Conservation (phyloP, 2,888 invertebrate genomes). For the Leptarthrus brevirostris region DNA sequence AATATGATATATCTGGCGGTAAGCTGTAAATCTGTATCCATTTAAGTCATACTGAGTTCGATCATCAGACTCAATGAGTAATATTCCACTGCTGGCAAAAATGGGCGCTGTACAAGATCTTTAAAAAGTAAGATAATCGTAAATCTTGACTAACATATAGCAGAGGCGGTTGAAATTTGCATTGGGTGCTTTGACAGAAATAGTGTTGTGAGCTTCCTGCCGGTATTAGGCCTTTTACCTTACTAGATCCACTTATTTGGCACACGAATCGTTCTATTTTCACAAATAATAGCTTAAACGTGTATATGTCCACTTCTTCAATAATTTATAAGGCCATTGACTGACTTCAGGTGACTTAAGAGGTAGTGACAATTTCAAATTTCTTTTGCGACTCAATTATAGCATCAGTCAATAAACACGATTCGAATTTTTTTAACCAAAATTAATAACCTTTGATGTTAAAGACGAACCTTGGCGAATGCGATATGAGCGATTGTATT, state of each 20-base stretch:
- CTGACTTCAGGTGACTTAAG: not conserved
- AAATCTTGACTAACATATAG: conserved; percentile 1
- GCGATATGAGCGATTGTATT: too few relatives aligned
- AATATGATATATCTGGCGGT: too few relatives aligned
- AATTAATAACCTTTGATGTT: too few relatives aligned
- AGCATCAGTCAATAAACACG: not conserved
- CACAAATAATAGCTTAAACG: too few relatives aligned
- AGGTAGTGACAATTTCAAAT: conserved; percentile 1
- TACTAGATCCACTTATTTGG: conserved; percentile 6
- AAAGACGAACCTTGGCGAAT: too few relatives aligned
- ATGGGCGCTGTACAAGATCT: conserved; percentile 8
- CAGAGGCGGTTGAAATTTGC: conserved; percentile 22
- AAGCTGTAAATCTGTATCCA: conserved; percentile 5
- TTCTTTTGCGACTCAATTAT: not conserved
- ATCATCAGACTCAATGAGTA: not conserved
- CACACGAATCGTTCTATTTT: not conserved
- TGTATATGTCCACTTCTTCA: not conserved
- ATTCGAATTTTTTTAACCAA: too few relatives aligned
- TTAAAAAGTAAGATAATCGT: conserved; percentile 7
- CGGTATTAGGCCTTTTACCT: not conserved
- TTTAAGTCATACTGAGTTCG: conserved; percentile 15
- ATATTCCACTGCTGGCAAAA: not conserved
- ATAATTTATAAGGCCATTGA: not conserved
- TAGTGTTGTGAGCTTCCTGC: not conserved
- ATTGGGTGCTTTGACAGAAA: conserved; percentile 9